A percentile compares a stretch with the other conserved stretches of the same genome.
phyloP scores from a whole-genome alignment of 2,113 vertebrate species.

The Pseudolaguvia tuberculata region DNA sequence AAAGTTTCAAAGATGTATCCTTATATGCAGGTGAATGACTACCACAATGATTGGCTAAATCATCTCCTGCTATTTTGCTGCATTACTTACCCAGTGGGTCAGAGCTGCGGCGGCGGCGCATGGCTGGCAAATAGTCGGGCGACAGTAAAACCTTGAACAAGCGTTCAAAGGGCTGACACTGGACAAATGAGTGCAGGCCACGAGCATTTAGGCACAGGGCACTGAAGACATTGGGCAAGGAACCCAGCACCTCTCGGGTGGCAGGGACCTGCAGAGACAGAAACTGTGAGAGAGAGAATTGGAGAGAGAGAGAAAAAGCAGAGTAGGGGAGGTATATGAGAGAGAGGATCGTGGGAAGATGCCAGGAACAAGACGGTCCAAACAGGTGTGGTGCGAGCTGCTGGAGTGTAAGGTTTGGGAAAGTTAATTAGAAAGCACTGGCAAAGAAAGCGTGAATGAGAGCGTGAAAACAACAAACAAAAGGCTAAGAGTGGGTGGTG shows the following conservation, averaged over 20 bases:
- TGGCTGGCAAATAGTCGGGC: conserved; percentile 92
- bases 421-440: conserved; percentile 25
- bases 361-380: conserved; percentile 31
- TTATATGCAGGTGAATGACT: background rate
- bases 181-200: conserved; percentile 91
- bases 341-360: conserved; percentile 35
- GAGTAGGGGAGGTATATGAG: conserved; percentile 42
- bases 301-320: conserved; percentile 23
- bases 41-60: background rate
- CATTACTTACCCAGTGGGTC: conserved; percentile 83
- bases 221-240: conserved; percentile 93
- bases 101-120: conserved; percentile 87
- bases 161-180: conserved; percentile 94
- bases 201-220: conserved; percentile 93
- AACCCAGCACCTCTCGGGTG: conserved; percentile 90
- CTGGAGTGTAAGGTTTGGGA: conserved; percentile 17
- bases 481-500: conserved; percentile 9
- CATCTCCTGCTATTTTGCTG: background rate
- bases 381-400: conserved; percentile 29
- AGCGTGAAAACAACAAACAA: conserved; percentile 10
- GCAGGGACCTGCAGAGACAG: conserved; percentile 80
- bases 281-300: conserved; percentile 42
- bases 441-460: background rate
- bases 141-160: conserved; percentile 97
- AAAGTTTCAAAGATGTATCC: background rate